Conservation (phyloP, 2,888 invertebrate genomes). For the Thereva unica region DNA sequence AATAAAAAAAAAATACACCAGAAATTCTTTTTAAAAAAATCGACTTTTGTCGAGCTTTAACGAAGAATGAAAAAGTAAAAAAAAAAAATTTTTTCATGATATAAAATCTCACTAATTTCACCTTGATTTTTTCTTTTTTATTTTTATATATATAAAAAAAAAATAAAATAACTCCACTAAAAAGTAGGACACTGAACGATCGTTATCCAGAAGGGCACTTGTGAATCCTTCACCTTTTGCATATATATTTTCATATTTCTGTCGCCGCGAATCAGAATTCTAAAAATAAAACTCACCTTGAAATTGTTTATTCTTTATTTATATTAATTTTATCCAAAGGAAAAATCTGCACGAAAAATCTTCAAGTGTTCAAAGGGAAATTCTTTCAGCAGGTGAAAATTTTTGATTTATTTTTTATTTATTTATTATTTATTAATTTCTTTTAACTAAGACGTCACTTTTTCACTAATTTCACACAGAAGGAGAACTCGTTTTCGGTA, state of each 20-base stretch:
- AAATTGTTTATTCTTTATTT: constrained; percentile 46
- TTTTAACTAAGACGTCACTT: too few relatives aligned
- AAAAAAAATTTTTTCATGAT: too few relatives aligned
- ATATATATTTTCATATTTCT: constrained; percentile 16
- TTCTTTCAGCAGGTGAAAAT: constrained; percentile 20
- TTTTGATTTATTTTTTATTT: too few relatives aligned
- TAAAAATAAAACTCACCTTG: constrained; percentile 60
- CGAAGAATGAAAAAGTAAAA: too few relatives aligned
- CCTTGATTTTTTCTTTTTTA: too few relatives aligned
- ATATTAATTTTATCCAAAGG: constrained; percentile 47
- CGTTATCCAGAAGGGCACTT: background rate
- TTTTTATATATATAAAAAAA: background rate
- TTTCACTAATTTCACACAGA: too few relatives aligned
- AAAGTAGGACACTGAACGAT: background rate
- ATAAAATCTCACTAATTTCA: too few relatives aligned
- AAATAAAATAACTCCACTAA: background rate
- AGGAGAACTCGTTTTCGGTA: too few relatives aligned
- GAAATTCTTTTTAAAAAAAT: too few relatives aligned
- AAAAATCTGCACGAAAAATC: constrained; percentile 13
- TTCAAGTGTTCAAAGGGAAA: constrained; percentile 26
- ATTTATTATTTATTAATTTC: too few relatives aligned
- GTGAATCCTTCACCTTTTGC: constrained; percentile 13
- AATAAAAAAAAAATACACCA: too few relatives aligned
- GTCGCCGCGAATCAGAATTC: constrained; percentile 37
- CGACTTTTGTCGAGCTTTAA: too few relatives aligned